Conservation (phyloP, 2,888 invertebrate species). For the Agrilus biguttatus region DNA sequence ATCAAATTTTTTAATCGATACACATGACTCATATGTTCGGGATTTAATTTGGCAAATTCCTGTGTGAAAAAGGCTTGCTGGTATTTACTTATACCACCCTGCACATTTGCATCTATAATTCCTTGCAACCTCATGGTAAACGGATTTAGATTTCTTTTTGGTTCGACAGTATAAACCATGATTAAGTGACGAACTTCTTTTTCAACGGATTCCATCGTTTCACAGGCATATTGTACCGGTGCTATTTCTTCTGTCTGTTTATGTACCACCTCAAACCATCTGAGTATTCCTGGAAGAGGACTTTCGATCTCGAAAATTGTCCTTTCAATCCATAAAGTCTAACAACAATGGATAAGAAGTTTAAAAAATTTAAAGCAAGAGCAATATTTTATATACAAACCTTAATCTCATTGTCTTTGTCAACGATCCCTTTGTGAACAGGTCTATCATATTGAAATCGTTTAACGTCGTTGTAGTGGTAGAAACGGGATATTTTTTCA, state of each 20-base stretch:
- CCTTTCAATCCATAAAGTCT: constrained; percentile 88
- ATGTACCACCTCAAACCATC: constrained; percentile 84
- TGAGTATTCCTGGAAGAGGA: constrained; percentile 76
- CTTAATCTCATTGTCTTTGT: constrained; percentile 92
- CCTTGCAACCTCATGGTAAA: constrained; percentile 83
- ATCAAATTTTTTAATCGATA: constrained; percentile 50
- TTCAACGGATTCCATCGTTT: constrained; percentile 84
- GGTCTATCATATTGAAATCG: constrained; percentile 85
- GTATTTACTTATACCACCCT: constrained; percentile 89
- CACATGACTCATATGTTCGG: constrained; percentile 42
- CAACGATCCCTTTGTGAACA: constrained; percentile 75
- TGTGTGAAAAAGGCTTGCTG: constrained; percentile 85
- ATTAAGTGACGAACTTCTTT: constrained; percentile 71
- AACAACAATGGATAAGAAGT: constrained; percentile 16
- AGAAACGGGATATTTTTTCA: constrained; percentile 76
- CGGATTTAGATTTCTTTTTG: constrained; percentile 73
- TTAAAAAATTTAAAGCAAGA: not conserved
- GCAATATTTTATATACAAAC: constrained; percentile 24
- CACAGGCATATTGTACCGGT: constrained; percentile 78
- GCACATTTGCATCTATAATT: constrained; percentile 90
- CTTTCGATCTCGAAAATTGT: constrained; percentile 72
- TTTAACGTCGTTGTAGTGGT: constrained; percentile 80
- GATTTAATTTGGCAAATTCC: constrained; percentile 52
- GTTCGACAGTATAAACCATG: constrained; percentile 64
- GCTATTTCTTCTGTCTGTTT: constrained; percentile 61